Conservation (phyloP, 1,140 invertebrate genomes). For the Parasteatoda tepidariorum region DNA sequence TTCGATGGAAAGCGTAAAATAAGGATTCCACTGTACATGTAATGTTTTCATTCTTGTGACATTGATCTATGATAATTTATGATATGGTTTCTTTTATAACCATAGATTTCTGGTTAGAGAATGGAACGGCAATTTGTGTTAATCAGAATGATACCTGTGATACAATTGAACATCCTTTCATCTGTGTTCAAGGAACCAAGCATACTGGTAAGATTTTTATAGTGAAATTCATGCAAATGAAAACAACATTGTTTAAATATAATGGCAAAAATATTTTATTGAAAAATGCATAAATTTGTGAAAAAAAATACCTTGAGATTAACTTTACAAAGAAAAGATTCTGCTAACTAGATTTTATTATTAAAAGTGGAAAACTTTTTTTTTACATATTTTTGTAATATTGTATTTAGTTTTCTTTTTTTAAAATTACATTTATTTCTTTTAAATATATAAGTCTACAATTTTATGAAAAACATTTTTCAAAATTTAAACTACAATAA, state of each 20-base stretch:
- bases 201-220: background rate
- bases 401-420: too few relatives aligned
- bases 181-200: background rate
- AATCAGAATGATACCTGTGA: background rate
- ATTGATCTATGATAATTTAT: background rate
- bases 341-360: background rate
- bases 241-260: background rate
- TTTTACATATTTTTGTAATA: too few relatives aligned
- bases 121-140: background rate
- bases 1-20: too few relatives aligned
- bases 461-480: too few relatives aligned
- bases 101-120: background rate
- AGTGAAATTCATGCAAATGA: too few relatives aligned
- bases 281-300: background rate
- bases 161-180: background rate
- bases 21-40: background rate
- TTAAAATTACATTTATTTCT: too few relatives aligned
- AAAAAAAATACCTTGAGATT: background rate
- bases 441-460: too few relatives aligned
- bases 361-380: background rate
- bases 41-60: background rate
- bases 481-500: too few relatives aligned
- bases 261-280: background rate
- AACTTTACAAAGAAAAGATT: background rate
- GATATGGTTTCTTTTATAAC: background rate